Evolutionary conservation across 2,797 vertebrate species (phyloP), one percentile per base, ranked within the genome.

Genomic region (Chiroxiphia lanceolata): DNA sequence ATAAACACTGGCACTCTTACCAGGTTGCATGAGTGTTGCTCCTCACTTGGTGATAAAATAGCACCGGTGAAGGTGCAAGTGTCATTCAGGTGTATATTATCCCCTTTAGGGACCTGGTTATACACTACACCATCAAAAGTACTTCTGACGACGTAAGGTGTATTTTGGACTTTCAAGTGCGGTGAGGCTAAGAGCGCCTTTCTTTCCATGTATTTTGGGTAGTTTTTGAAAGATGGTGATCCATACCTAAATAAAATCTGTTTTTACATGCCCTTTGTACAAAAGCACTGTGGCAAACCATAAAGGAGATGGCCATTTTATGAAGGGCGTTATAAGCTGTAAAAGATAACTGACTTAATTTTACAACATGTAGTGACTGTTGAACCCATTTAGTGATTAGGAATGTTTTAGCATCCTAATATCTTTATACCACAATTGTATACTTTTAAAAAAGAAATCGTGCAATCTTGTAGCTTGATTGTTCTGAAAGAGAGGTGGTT

Each of bases 361-460:
- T 94, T 90, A 4, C 69, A 80, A 67, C 9, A 15, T 15, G 19
- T 38, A 21, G 31, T 60, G 34, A n/a, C 31, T 85, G 15, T 69
- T 69, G 57, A 78, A 82, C 21, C 19, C 10, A 8, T 69, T 78
- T 53, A 70, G 15, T 45, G 51, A 83, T 48, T 17, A 33, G 33
- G 51, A 60, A 15, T 74, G 38, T 74, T 93, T 87, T 72, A 51
- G 13, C n/a, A 82, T 86, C 22, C 20, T 34, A 29, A 4, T 86
- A 47, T 40, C 22, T 90, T 82, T 59, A 14, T 26, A 56, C 5
- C 4, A 23, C 38, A 80, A 23, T 45, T 0, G 0, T 44, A 7
- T 42, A 33, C 21, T 38, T 91, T 29, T 13, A 19, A 15, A 77
- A 31, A 53, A 86, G 9, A 38, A 69, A 72, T 23, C 6, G 2